Evolutionary conservation across 2,797 vertebrate genomes (phyloP), one percentile per base, ranked within the genome.

Genomic region (Mormyrus hasselquistii): DNA sequence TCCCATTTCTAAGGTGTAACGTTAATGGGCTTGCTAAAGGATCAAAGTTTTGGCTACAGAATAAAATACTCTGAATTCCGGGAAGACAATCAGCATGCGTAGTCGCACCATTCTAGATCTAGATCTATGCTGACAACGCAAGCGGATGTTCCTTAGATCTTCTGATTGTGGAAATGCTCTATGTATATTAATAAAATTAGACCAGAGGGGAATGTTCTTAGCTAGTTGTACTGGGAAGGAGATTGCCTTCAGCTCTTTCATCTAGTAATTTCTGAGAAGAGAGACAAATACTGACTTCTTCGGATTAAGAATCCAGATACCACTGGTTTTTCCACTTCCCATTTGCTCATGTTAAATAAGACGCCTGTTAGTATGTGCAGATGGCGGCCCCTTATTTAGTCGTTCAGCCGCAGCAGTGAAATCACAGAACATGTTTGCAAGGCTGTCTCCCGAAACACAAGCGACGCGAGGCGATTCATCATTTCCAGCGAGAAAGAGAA

Each of bases 391-490:
- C 90, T 91, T 8, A 87, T 91, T 92, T 92, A 91, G 92, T 90
- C 89, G 52, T 92, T 94, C 92, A 88, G 85, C 62, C 92, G 92
- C 90, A 90, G 88, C 50, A 3, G 90, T 92, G 92, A 93, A 94
- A 95, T 94, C 90, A 93, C 91, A 91, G 89, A 87, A 92, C 92
- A 93, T 55, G 91, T 91, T 92, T 89, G 92, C 92, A 93, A 93
- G 94, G 93, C 92, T 92, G 89, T 90, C 62, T 93, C 91, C 91
- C 92, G 91, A 93, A 93, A 91, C 89, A 92, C 92, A 92, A 91
- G 89, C 91, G 89, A 22, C 3, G 53, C 10, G 1, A 90, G 92
- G 92, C 92, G 93, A 92, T 92, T 95, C 94, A 94, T 95, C 95
- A 94, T 90, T 89, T 91, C 87, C 52, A 47, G 59, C 47, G 88